Percentiles rank a stretch among this genome's conserved stretches.
Conservation (phyloP, 2,113 vertebrate species). For the Platycercus adscitus region DNA sequence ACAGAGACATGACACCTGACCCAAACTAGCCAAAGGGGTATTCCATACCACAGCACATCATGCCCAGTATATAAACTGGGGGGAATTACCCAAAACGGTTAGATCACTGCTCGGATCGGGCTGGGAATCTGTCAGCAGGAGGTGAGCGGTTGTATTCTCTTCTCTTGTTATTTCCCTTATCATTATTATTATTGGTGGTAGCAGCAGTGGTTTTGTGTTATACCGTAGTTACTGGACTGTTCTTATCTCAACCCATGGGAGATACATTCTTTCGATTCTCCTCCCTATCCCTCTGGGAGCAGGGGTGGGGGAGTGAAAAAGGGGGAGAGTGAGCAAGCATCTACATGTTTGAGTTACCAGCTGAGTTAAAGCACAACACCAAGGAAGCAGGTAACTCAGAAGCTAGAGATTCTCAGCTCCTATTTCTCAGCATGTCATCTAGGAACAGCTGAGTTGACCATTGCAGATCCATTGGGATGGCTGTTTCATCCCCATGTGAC, state of each 20-base stretch:
- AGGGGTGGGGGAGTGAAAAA: not conserved
- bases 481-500: fast-evolving
- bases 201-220: not conserved
- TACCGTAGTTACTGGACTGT: not conserved
- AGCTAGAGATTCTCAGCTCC: not conserved
- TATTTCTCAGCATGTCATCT: not conserved
- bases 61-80: not conserved
- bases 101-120: not conserved
- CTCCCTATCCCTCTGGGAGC: not conserved
- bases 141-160: not conserved
- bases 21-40: not conserved
- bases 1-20: not conserved
- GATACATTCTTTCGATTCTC: not conserved
- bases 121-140: not conserved
- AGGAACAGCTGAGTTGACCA: not conserved
- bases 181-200: not conserved
- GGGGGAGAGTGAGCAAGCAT: not conserved
- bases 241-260: not conserved
- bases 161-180: not conserved
- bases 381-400: not conserved
- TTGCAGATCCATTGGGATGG: not conserved
- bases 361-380: not conserved
- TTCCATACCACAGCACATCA: not conserved
- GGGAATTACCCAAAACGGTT: not conserved
- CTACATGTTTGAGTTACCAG: not conserved